Evolutionary conservation across 2,113 vertebrate species (phyloP), one percentile per base, ranked within the genome.

Genomic region (Gobio gobio): DNA sequence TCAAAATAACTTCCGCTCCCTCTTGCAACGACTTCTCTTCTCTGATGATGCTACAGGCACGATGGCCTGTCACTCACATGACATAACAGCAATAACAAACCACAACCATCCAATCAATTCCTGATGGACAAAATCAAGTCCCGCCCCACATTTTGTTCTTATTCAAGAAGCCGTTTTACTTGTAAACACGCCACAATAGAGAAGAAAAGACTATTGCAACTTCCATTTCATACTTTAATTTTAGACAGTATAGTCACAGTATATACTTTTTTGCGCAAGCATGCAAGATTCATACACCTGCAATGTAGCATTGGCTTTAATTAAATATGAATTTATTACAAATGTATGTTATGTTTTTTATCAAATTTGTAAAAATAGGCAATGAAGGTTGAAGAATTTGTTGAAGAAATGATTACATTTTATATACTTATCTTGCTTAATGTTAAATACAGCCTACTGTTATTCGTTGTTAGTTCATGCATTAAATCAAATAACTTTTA

Each of bases 251-350:
- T 36, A 72, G 82, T 86, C 29, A 29, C 29, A 29, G 29, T 29
- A 29, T 29, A 29, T 29, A 29, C 29, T 29, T 29, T 29, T 93
- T 91, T 91, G 86, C 85, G 81, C 87, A 90, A 36, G 22, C 8
- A 70, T 18, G 33, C 64, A 22, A 22, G 3, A 56, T 56, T 56
- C 10, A 20, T 68, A 33, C 64, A 10, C 29, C 64, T 70, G 4
- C 40, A 70, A 43, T 43, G 66, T 22, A 47, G 6, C 40, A 43
- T 43, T n/a, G 43, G 12, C 22, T 26, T 45, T 45, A 22, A 3
- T 43, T 43, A 24, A 24, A 26, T 24, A n/a, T 43, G 4, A 22
- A 70, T 70, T 10, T 2, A 70, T 40, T 68, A 36, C 14, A 63
- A 56, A 56, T 64, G 2, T 63, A n/a, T 20, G 5, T 56, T 20